Base-by-base conservation (phyloP, 1,140 invertebrate species). In the Drosophila ogumai region DNA sequence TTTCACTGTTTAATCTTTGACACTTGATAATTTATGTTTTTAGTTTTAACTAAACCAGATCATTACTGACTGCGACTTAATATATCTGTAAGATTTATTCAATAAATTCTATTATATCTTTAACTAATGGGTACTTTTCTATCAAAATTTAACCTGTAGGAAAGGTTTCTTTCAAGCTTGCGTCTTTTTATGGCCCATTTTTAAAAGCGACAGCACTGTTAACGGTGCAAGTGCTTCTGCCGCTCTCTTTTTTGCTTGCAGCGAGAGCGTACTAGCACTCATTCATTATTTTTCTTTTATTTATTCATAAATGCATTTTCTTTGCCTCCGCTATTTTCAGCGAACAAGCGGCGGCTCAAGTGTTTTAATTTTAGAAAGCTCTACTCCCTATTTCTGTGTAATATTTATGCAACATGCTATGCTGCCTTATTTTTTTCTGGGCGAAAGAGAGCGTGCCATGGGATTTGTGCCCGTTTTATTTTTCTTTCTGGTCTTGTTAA, bases 221-320 rank as follows among this genome's bases (percentile, higher is more conserved):
- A 80, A 68, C 68, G 58, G 43, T 69, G 65, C 47, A 68, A 72
- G 47, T 79, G 61, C 56, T 59, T 28, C 17, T 13, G 38, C 46
- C 63, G 56, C 75, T 63, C 66, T 61, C 64, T 28, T 50, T 57
- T 38, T 31, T 50, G n/a, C 63, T 54, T 43, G 43, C n/a, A 54
- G 22, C 47, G 32, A 66, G 65, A 52, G 60, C 61, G 46, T 43
- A 64, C 50, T 47, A 52, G 38, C 41, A 61, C n/a, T 68, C 84
- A 82, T 69, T 90, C 73, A 86, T 60, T 75, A 56, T 60, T 52
- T 78, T 75, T 69, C 47, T 38, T 79, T 71, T 77, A 64, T 71
- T 79, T 85, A 90, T 90, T 90, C 85, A 90, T 90, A 90, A 90
- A 90, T 90, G 75, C 81, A 90, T 66, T 79, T 81, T 43, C 76